Conservation (phyloP, 2,797 vertebrate species). For the Denticeps clupeoides region DNA sequence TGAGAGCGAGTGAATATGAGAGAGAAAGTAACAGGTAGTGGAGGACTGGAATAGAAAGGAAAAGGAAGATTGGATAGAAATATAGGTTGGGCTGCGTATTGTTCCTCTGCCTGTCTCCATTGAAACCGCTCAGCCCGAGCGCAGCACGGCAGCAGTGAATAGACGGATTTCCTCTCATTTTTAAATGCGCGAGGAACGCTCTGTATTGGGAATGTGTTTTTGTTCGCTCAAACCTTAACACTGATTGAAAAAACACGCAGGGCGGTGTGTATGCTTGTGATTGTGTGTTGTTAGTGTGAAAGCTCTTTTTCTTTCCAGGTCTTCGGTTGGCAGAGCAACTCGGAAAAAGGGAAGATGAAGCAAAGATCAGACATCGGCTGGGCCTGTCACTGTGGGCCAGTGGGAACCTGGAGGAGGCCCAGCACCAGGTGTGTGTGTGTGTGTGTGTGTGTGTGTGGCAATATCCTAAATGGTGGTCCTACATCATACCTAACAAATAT, state of each 20-base stretch:
- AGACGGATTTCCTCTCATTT: no score
- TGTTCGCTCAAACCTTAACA: no score
- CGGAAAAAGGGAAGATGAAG: conserved; percentile 85
- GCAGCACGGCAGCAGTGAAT: no score
- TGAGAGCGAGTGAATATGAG: neutral
- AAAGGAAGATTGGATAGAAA: neutral
- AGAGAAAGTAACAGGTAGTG: neutral
- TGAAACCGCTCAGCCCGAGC: no score
- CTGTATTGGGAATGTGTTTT: no score
- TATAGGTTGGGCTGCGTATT: neutral
- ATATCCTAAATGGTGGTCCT: no score
- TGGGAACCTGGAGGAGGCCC: neutral
- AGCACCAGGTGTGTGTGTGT: neutral
- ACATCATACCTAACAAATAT: no score
- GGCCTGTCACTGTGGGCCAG: conserved; percentile 65
- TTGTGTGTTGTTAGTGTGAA: conserved; percentile 32
- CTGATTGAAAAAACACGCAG: no score
- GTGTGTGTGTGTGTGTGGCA: no score
- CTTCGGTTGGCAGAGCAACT: conserved; percentile 87
- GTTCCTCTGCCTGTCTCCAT: no score
- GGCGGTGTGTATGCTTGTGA: no score
- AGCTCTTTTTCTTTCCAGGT: conserved; percentile 48
- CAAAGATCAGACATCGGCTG: conserved; percentile 86
- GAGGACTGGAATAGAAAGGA: neutral
- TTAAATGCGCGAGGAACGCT: no score